Base-by-base conservation (phyloP, 2,797 vertebrate genomes). In the Poecilia picta region DNA sequence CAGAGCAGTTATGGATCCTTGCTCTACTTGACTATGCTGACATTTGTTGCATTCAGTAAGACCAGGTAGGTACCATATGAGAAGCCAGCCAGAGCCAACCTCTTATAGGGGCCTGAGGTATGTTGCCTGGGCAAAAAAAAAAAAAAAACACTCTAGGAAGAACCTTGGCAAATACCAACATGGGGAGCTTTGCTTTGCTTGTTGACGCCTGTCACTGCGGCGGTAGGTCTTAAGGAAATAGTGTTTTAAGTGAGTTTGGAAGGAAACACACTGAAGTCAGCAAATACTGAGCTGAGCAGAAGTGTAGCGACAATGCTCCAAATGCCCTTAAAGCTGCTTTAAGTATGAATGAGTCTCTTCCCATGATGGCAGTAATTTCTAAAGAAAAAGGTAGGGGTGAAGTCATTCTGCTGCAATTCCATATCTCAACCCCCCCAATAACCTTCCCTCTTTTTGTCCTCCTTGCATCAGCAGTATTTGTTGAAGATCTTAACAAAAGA, bases 401-500 rank as follows among this genome's bases (percentile, higher is more conserved):
- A 92, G 91, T 89, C 86, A 73, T 78, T 80, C 84, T 83, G 87
- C 86, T 83, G 89, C 86, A 83, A 80, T 78, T 88, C 85, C 78
- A 70, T 81, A 90, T 83, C 73, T 81, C 89, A 92, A 93, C 90
- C 91, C 62, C 85, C 91, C 59, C 49, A 25, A 77, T 94, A 95
- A 95, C 94, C 95, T 94, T 95, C 92, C 84, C 79, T 88, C 88
- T 91, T 92, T 92, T 86, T 91, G 93, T 90, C 93, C 92, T 94
- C 90, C 95, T 92, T 93, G 93, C 93, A 94, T 94, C 94, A 94
- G 93, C 94, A 93, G 86, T 94, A 94, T 95, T 95, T 95, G 93
- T 92, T 93, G 94, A 92, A 93, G 93, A 95, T 95, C 94, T 95
- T 94, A 95, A 94, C 93, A 92, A 95, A 95, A 95, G 94, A 94